Evolutionary conservation across 2,797 vertebrate species (phyloP).

Genomic region (Oreonectes daqikongensis): DNA sequence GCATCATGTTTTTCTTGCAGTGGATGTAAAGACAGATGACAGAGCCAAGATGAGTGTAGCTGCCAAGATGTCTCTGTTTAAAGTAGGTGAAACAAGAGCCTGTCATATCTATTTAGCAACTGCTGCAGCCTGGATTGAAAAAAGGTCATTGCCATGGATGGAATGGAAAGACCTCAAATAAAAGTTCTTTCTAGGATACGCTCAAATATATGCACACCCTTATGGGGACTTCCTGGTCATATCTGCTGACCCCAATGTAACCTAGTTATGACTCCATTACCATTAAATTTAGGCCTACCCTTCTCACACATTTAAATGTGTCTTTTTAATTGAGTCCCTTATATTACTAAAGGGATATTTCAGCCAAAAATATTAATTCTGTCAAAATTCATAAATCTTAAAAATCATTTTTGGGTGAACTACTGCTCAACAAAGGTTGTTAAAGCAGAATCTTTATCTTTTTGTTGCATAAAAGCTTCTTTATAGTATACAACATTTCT

Average conservation of each 20-base stretch:
- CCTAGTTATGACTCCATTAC: neutral
- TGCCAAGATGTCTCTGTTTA: constrained; percentile 86
- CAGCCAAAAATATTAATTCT: too few relatives aligned
- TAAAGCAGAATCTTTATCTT: too few relatives aligned
- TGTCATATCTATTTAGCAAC: constrained; percentile 35
- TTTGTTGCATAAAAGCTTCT: too few relatives aligned
- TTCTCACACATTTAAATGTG: too few relatives aligned
- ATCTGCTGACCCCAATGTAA: neutral
- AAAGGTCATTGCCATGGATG: constrained; percentile 47
- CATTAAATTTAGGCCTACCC: too few relatives aligned
- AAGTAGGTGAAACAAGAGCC: constrained; percentile 69
- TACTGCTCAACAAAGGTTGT: too few relatives aligned
- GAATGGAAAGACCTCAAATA: constrained; percentile 12
- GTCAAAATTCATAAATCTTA: too few relatives aligned
- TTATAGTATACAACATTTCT: too few relatives aligned
- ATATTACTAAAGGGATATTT: too few relatives aligned
- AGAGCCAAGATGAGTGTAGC: constrained; percentile 82
- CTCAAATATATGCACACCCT: neutral
- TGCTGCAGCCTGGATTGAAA: constrained; percentile 49
- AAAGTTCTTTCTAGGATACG: constrained; percentile 2
- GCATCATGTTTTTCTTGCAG: constrained; percentile 59
- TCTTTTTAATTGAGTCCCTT: too few relatives aligned
- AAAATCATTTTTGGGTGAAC: too few relatives aligned
- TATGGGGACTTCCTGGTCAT: neutral
- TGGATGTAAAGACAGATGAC: constrained; percentile 79